Evolutionary conservation across 2,113 vertebrate species (phyloP).

Genomic region (Hystrix brachyura): DNA sequence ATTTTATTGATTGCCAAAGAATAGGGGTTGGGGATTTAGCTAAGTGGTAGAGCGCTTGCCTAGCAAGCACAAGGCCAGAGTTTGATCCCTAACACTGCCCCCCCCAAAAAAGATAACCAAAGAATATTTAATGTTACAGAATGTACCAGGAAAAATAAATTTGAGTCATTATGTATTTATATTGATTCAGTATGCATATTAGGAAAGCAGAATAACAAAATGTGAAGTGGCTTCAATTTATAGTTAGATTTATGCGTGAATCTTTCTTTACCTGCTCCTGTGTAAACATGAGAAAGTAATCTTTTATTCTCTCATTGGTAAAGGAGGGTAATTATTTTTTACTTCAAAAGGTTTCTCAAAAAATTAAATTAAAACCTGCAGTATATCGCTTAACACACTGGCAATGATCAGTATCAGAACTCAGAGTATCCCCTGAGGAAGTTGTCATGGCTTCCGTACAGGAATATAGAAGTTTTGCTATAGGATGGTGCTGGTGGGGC

Average conservation of each 20-base stretch:
- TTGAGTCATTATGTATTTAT: neutral
- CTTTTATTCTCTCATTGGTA: conserved; percentile 41
- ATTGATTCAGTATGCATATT: neutral
- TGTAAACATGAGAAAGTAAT: neutral
- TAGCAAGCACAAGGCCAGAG: too few species aligned
- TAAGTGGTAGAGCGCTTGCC: too few species aligned
- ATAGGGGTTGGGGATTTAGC: too few species aligned
- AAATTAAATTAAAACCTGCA: neutral
- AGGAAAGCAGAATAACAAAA: neutral
- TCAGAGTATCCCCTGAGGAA: neutral
- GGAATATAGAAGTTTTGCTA: neutral
- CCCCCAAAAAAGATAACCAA: neutral
- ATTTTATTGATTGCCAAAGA: conserved; percentile 8
- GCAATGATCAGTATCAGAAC: neutral
- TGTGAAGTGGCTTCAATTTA: neutral
- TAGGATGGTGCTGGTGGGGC: neutral
- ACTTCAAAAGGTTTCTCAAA: conserved; percentile 5
- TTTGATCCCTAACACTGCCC: too few species aligned
- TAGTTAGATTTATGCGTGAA: neutral
- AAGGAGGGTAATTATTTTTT: conserved; percentile 47
- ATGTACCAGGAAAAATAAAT: neutral
- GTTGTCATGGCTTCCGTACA: neutral
- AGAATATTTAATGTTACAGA: neutral
- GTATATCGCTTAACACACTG: neutral
- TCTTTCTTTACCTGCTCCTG: neutral